A percentile compares a stretch with the other conserved stretches of the same genome.
Evolutionary conservation across 2,888 invertebrate species (phyloP).

Genomic region (Lysandra coridon): DNA sequence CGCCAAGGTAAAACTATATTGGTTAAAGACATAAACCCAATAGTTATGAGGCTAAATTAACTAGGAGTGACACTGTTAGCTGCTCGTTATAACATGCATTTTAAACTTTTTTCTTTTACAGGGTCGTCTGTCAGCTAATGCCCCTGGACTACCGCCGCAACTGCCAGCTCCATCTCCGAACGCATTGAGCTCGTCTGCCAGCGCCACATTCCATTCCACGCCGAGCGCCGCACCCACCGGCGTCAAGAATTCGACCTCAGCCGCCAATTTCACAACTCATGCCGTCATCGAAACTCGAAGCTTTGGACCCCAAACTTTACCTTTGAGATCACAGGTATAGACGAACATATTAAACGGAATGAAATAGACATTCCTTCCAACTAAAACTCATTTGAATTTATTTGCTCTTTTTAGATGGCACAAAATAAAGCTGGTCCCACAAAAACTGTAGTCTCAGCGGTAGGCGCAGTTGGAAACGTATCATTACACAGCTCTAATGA

Average conservation of each 20-base stretch:
- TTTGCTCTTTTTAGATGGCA: constrained; percentile 52
- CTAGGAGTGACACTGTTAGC: background rate
- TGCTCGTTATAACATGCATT: background rate
- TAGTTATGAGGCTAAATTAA: background rate
- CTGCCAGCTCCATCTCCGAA: constrained; percentile 86
- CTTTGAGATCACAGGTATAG: constrained; percentile 72
- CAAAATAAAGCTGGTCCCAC: constrained; percentile 73
- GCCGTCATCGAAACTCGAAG: constrained; percentile 73
- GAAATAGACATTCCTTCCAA: background rate
- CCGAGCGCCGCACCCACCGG: constrained; percentile 59
- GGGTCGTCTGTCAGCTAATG: constrained; percentile 71
- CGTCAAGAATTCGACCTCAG: constrained; percentile 80
- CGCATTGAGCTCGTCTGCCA: constrained; percentile 82
- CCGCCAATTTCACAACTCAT: constrained; percentile 79
- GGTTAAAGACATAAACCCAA: too few species aligned
- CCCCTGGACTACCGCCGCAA: constrained; percentile 86
- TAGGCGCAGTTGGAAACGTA: constrained; percentile 83
- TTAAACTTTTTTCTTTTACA: constrained; percentile 41
- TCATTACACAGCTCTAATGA: constrained; percentile 95
- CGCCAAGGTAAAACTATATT: constrained; percentile 54
- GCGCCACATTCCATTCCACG: constrained; percentile 80
- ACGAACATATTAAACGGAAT: background rate
- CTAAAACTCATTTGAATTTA: constrained; percentile 14
- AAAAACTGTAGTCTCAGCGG: constrained; percentile 71
- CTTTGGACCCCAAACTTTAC: constrained; percentile 74